Evolutionary conservation across 2,113 vertebrate genomes (phyloP), one percentile per base, ranked within the genome.

Genomic region (Propithecus coquereli): DNA sequence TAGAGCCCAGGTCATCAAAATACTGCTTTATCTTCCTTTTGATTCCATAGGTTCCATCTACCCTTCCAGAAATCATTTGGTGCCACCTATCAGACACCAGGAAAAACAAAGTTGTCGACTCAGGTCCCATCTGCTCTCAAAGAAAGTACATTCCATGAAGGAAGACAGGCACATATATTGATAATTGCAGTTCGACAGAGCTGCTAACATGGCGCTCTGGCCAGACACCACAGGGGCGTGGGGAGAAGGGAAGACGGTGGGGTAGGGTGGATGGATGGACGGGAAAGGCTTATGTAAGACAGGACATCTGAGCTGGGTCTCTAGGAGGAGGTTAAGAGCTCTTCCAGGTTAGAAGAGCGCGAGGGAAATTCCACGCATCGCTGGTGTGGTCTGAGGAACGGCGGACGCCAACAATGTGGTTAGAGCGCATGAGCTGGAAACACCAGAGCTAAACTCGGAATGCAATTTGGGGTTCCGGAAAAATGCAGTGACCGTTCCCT

Each of bases 181-280:
- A 34, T 20, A 13, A 57, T 8, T 34, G 8, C 32, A 59, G 5
- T 34, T 45, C 14, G 37, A 10, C 30, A 8, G 20, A 34, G 12
- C 9, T 40, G 25, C 25, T 77, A 43, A 20, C 6, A 5, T 6
- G 22, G 66, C 8, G 17, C n/a, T 40, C 18, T 32, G n/a, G 71
- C 23, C 43, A 34, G 40, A 54, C 2, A 8, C 20, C 18, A 17
- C 12, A 2, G 27, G n/a, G n/a, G 9, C 7, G 0, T 0, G 4
- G 50, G 43, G 17, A 45, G 17, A 9, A 74, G 50, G 20, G 37
- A 45, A 27, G 12, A 11, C 0, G 1, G 34, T 6, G 5, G 5
- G 37, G 16, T 1, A 1, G 34, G 1, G 17, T 23, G 10, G 43
- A 6, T 34, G 1, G 23, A 23, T 13, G 5, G 22, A 8, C 4